These are phyloP conservation scores for Drosophila limbata DNA, from an alignment of 2,888 invertebrate species.

Conservation along the genomic window DNA sequence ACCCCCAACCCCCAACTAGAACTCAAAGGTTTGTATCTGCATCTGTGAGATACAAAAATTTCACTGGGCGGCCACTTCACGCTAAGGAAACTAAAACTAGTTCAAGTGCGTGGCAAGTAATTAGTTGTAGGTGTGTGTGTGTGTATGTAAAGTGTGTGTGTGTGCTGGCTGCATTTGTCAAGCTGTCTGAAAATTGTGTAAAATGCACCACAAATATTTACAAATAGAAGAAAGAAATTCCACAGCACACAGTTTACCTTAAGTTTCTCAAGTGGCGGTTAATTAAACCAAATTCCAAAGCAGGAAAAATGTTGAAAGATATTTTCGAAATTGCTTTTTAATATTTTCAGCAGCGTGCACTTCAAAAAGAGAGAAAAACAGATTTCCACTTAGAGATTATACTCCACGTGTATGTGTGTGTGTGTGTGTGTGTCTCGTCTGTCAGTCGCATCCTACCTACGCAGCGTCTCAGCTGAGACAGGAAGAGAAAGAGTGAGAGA, in stretches of 20 bases:
- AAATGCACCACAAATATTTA: constrained; percentile 71
- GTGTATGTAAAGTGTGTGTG: constrained; percentile 24
- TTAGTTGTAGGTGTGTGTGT: constrained; percentile 54
- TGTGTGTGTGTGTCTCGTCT: constrained; percentile 6
- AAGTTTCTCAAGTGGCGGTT: constrained; percentile 65
- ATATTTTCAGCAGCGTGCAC: constrained; percentile 70
- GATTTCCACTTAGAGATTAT: constrained; percentile 77
- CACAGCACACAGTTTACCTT: constrained; percentile 51
- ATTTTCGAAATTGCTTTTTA: constrained; percentile 71
- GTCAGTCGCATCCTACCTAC: constrained; percentile 39
- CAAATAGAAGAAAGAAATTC: constrained; percentile 42
- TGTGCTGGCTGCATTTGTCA: constrained; percentile 50
- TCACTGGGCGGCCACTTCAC: constrained; percentile 34
- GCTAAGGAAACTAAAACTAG: constrained; percentile 60
- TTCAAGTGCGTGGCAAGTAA: constrained; percentile 77
- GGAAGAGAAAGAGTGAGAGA: not conserved
- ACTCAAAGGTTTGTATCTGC: constrained; percentile 18
- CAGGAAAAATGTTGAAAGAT: constrained; percentile 46
- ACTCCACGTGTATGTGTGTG: constrained; percentile 1
- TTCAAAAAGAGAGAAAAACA: constrained; percentile 41
- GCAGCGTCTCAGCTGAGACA: constrained; percentile 12
- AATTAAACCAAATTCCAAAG: constrained; percentile 63
- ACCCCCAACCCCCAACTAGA: not conserved
- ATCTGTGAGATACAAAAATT: constrained; percentile 42
- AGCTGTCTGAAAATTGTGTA: constrained; percentile 44